These are phyloP conservation scores for human (Homo sapiens) DNA, from an alignment of 2,113 vertebrate species.

Conservation along the genomic window GRCh38 chr9:79996001-79996500, in stretches of 20 bases:
- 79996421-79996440: neutral
- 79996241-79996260: constrained; percentile 1
- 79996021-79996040: neutral
- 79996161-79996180: neutral
- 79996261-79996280: neutral
- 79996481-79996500: neutral
- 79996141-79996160: neutral
- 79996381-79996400: neutral
- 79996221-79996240: neutral
- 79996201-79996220: neutral
- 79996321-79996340: neutral
- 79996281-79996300: neutral
- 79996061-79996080: neutral
- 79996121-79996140: neutral
- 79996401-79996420: neutral
- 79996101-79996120: neutral
- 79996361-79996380: neutral
- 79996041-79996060: neutral
- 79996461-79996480: neutral
- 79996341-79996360: neutral
- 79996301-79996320: neutral
- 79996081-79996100: neutral
- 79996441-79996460: neutral
- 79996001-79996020: neutral
- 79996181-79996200: neutral